Conservation (phyloP, 2,888 invertebrate genomes). For the Spodoptera exigua region DNA sequence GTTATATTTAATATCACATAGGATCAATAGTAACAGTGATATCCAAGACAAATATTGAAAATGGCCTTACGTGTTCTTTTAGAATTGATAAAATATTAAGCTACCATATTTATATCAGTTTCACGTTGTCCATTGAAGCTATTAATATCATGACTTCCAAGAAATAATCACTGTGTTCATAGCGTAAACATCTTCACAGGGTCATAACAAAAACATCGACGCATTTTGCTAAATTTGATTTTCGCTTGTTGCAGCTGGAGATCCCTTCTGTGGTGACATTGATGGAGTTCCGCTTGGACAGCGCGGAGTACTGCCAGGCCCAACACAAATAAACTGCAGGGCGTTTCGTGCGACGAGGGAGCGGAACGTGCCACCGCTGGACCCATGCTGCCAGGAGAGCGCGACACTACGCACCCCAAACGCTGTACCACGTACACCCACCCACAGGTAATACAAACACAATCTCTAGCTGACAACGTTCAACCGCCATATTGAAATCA, state of each 20-base stretch:
- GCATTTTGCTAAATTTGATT: slow-evolving; percentile 35
- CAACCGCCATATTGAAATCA: slow-evolving; percentile 58
- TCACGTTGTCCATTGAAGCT: slow-evolving; percentile 15
- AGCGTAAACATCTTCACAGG: slow-evolving; percentile 37
- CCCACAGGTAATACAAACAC: slow-evolving; percentile 71
- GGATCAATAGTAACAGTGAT: slow-evolving; percentile 33
- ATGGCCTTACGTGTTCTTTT: slow-evolving; percentile 21
- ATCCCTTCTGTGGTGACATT: slow-evolving; percentile 97
- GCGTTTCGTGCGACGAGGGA: slow-evolving; percentile 74
- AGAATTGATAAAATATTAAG: slow-evolving; percentile 24
- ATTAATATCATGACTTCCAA: slow-evolving; percentile 37
- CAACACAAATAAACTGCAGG: slow-evolving; percentile 96
- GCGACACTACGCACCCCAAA: slow-evolving; percentile 76
- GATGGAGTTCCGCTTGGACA: slow-evolving; percentile 99
- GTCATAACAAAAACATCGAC: slow-evolving; percentile 18
- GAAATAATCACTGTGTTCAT: slow-evolving; percentile 27
- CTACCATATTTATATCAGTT: slow-evolving; percentile 15
- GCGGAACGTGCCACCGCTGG: slow-evolving; percentile 71
- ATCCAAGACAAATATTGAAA: slow-evolving; percentile 41
- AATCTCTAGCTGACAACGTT: slow-evolving; percentile 16
- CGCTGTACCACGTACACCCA: slow-evolving; percentile 77
- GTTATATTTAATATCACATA: slow-evolving; percentile 20
- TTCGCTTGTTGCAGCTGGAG: slow-evolving; percentile 92
- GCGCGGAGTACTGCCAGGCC: slow-evolving; percentile 99
- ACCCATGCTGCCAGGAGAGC: slow-evolving; percentile 85